phyloP scores from a whole-genome alignment of 2,113 vertebrate genomes.

The Atractosteus spatula region DNA sequence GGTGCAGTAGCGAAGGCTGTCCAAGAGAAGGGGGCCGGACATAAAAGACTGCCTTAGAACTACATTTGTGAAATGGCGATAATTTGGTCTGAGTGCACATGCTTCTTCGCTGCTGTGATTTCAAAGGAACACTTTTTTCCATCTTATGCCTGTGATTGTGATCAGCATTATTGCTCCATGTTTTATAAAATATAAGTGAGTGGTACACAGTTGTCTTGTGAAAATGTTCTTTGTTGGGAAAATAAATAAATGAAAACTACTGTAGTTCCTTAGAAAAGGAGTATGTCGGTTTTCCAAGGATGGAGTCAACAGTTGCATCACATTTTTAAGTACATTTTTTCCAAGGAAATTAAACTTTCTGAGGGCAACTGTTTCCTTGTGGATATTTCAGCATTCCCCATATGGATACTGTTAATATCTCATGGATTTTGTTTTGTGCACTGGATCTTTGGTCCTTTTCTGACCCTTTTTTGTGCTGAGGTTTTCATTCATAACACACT shows the following conservation, averaged over 20 bases:
- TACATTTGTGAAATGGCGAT: constrained; percentile 22
- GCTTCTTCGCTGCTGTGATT: constrained; percentile 40
- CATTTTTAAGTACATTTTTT: constrained; percentile 12
- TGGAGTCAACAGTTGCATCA: constrained; percentile 4
- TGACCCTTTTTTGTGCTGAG: constrained; percentile 24
- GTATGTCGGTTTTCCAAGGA: constrained; percentile 20
- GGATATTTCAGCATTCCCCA: constrained; percentile 23
- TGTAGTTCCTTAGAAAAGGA: constrained; percentile 9
- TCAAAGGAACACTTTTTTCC: constrained; percentile 36
- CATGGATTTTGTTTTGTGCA: constrained; percentile 30
- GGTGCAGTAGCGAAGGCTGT: constrained; percentile 64
- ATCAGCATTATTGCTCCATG: constrained; percentile 35
- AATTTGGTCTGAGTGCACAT: constrained; percentile 30
- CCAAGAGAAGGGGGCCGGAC: constrained; percentile 60
- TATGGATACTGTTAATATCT: constrained; percentile 43
- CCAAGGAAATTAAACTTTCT: constrained; percentile 13
- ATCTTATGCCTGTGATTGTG: constrained; percentile 39
- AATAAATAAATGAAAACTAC: constrained; percentile 15
- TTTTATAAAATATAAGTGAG: constrained; percentile 32
- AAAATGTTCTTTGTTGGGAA: constrained; percentile 15
- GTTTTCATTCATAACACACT: constrained; percentile 11
- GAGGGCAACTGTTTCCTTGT: constrained; percentile 26
- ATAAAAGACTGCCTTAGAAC: constrained; percentile 71
- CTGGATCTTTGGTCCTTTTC: constrained; percentile 44
- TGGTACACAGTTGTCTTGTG: constrained; percentile 30